Evolutionary conservation across 2,113 vertebrate species (phyloP).

Genomic region (Sterrhoptilus dennistouni): DNA sequence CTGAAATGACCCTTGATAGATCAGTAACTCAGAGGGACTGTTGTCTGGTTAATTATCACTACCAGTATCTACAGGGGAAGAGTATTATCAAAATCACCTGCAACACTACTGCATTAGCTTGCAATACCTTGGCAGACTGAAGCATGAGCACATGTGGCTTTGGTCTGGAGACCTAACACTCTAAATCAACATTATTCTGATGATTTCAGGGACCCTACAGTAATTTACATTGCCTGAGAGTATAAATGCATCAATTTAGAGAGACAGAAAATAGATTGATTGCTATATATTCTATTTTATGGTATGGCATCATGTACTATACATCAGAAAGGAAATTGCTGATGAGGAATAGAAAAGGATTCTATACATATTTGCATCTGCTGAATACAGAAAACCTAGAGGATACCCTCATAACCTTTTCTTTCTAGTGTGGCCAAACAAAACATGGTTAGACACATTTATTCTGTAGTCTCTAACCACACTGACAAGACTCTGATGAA

Average conservation of each 20-base stretch:
- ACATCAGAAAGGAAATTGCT: not conserved
- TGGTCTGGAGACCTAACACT: not conserved
- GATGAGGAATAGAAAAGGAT: not conserved
- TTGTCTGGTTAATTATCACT: not conserved
- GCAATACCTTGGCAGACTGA: not conserved
- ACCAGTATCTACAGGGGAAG: not conserved
- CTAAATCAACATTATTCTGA: not conserved
- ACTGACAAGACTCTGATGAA: conserved; percentile 29
- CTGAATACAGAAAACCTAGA: not conserved
- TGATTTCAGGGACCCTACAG: not conserved
- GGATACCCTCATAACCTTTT: not conserved
- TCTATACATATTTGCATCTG: not conserved
- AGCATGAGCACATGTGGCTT: not conserved
- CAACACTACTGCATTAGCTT: not conserved
- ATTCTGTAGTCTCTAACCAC: not conserved
- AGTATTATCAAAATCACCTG: not conserved
- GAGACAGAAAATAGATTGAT: not conserved
- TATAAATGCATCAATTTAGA: not conserved
- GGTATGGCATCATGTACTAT: not conserved
- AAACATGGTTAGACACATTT: conserved; percentile 32
- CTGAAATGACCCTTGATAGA: not conserved
- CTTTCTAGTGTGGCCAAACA: conserved; percentile 19
- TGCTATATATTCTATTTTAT: not conserved
- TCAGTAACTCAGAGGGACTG: not conserved
- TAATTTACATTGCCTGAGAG: not conserved